phyloP scores from a whole-genome alignment of 2,113 vertebrate species.

The Myiozetetes cayanensis region DNA sequence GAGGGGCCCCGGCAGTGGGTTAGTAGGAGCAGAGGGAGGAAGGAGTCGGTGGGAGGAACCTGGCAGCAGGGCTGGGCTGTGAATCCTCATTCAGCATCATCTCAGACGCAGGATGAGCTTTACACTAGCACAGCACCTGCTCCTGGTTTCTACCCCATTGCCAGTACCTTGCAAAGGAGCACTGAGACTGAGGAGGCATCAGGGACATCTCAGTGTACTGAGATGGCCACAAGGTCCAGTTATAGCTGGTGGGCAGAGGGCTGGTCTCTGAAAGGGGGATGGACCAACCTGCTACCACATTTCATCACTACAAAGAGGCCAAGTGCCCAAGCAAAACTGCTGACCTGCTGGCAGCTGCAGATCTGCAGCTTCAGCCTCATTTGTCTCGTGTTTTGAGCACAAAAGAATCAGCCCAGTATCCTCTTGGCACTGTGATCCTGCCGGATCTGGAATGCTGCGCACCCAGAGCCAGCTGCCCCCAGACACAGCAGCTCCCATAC shows the following conservation, averaged over 20 bases:
- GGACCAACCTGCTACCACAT: neutral
- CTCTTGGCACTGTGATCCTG: neutral
- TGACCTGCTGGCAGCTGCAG: slow-evolving; percentile 16
- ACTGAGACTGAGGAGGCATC: neutral
- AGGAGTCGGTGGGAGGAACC: slow-evolving; percentile 12
- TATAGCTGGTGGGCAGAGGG: neutral
- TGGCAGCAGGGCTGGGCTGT: neutral
- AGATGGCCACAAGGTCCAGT: neutral
- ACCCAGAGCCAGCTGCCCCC: neutral
- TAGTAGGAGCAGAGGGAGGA: slow-evolving; percentile 19
- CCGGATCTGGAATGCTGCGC: accelerated
- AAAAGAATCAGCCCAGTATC: neutral
- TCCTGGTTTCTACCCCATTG: neutral
- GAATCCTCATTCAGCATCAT: neutral
- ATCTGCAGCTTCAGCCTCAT: slow-evolving; percentile 36
- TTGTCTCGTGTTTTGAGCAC: slow-evolving; percentile 16
- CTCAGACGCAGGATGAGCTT: neutral
- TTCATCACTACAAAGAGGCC: neutral
- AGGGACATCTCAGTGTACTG: neutral
- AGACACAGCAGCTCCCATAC: accelerated
- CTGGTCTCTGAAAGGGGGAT: neutral
- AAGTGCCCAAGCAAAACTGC: neutral
- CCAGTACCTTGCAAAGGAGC: neutral
- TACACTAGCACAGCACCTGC: neutral
- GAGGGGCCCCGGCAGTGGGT: neutral